Evolutionary conservation across 1,140 invertebrate genomes (phyloP), one percentile per base, ranked within the genome.

Genomic region (Drosophila lini): DNA sequence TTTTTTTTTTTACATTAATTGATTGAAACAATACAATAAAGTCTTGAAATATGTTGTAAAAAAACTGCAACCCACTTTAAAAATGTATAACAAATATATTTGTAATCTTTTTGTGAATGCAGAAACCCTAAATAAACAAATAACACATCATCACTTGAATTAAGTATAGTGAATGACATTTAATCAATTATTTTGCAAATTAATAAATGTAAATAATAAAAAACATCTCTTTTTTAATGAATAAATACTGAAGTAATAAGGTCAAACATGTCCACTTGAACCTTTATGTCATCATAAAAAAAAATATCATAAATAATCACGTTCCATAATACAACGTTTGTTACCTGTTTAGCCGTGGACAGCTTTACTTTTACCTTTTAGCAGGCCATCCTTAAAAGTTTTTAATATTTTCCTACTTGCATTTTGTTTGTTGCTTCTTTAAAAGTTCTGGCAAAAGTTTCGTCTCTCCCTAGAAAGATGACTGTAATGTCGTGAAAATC

Each of bases 391-490:
- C 48, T 68, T 47, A 68, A 70, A 68, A 70, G 67, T 70, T 71
- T 38, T 69, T 48, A 69, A 65, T 42, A 67, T 67, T 69, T 69
- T 38, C 61, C 22, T 45, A 64, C 65, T 67, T 42, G 47, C 61
- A 65, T 69, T 67, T 52, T 42, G 61, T 69, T 57, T 57, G 50
- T 69, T 71, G 48, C 52, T 71, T 48, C 16, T 57, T 70, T 40
- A 16, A 57, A 69, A 69, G 63, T 69, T 68, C n/a, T 48, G 47
- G 42, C 31, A 19, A 69, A 69, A 69, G 63, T 71, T 71, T 57
- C 28, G 19, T 25, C 3, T 13, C 11, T 22, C 13, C 42, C 32
- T 38, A 40, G 50, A 4, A 31, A 16, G 64, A 69, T 48, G 48
- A 36, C 63, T 40, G 47, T 68, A 55, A 70, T 47, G 68, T 57